Percentiles rank a stretch among this genome's conserved stretches.
Conservation (phyloP, 2,113 vertebrate species). For the Drymodes brunneopygia region DNA sequence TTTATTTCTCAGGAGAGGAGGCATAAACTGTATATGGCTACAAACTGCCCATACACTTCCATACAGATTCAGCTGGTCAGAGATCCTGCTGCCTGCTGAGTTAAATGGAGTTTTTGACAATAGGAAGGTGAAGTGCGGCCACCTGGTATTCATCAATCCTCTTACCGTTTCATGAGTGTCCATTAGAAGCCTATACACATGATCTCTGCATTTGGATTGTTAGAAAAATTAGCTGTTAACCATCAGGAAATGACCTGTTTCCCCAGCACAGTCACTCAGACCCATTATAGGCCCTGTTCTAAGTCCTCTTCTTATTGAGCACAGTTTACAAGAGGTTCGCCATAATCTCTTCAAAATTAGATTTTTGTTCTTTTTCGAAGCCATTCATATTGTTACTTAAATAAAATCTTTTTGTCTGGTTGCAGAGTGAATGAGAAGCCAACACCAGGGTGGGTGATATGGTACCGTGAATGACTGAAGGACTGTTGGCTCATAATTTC, state of each 20-base stretch:
- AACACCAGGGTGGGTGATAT: background rate
- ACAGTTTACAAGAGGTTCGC: constrained; percentile 71
- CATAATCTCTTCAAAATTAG: constrained; percentile 80
- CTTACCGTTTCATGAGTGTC: constrained; percentile 22
- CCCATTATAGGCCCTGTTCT: constrained; percentile 60
- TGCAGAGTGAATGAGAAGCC: background rate
- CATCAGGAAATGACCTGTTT: constrained; percentile 75
- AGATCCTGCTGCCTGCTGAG: background rate
- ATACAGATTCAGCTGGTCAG: background rate
- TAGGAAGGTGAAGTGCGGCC: constrained; percentile 28
- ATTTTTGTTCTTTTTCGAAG: constrained; percentile 56
- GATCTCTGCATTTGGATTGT: background rate
- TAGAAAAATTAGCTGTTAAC: constrained; percentile 55
- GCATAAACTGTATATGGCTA: background rate
- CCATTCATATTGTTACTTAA: background rate
- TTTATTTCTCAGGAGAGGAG: constrained; percentile 2
- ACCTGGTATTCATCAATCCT: constrained; percentile 65
- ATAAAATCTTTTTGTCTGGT: background rate
- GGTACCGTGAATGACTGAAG: rapidly evolving
- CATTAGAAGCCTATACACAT: background rate
- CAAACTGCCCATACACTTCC: background rate
- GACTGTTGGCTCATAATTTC: background rate
- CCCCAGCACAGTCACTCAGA: constrained; percentile 43
- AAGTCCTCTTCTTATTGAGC: constrained; percentile 72
- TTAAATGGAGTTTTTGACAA: background rate